Evolutionary conservation across 1,140 invertebrate genomes (phyloP).

Genomic region (Magallana gigas): DNA sequence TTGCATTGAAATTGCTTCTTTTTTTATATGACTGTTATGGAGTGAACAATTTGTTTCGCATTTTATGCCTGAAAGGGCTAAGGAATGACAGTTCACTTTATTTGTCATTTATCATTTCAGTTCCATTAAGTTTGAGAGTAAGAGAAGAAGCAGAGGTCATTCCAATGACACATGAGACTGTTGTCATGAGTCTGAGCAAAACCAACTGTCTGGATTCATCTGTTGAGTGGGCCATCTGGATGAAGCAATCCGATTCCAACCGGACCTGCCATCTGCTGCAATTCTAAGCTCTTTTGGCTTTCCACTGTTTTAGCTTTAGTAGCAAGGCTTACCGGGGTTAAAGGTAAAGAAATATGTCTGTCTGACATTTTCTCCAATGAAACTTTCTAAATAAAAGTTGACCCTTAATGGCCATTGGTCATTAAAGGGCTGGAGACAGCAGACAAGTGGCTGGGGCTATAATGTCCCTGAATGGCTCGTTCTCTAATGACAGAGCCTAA

Average conservation of each 20-base stretch:
- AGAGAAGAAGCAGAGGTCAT: background rate
- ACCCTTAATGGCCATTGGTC: slow-evolving; percentile 16
- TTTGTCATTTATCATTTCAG: slow-evolving; percentile 26
- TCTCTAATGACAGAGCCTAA: background rate
- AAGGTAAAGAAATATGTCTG: slow-evolving; percentile 7
- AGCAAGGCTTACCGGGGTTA: background rate
- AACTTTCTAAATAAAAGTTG: background rate
- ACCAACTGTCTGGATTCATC: background rate
- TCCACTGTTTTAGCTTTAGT: background rate
- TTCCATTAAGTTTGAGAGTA: background rate
- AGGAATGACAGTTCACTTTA: background rate
- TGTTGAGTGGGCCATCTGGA: background rate
- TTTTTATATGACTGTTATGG: background rate
- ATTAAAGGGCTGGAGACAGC: background rate
- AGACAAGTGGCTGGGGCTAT: background rate
- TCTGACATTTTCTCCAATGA: background rate
- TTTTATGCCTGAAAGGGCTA: background rate
- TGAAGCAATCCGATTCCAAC: background rate
- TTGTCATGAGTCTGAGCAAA: background rate
- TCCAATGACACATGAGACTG: slow-evolving; percentile 24
- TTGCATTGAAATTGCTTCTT: background rate
- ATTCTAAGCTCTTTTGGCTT: background rate
- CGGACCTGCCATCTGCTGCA: background rate
- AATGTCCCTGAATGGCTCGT: background rate
- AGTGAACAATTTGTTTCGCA: slow-evolving; percentile 7